phyloP scores from a whole-genome alignment of 2,888 invertebrate species.

The Epinotia bilunana region DNA sequence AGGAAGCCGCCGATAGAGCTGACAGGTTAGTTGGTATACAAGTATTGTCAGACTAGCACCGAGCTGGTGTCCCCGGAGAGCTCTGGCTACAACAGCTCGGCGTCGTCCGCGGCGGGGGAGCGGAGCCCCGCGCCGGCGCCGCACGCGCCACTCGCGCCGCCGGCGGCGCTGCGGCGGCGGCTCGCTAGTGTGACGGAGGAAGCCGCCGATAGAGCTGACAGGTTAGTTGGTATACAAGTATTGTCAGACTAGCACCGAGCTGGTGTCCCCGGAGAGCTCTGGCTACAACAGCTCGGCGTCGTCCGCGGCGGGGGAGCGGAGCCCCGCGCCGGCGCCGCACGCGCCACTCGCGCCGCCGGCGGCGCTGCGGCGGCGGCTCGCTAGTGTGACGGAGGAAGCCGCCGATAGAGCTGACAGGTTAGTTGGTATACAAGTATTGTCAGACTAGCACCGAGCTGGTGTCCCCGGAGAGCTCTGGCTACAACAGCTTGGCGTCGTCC shows the following conservation, averaged over 20 bases:
- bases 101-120: slow-evolving; percentile 91
- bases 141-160: slow-evolving; percentile 70
- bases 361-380: slow-evolving; percentile 86
- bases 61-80: slow-evolving; percentile 93
- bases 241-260: slow-evolving; percentile 76
- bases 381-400: slow-evolving; percentile 90
- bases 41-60: slow-evolving; percentile 56
- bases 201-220: slow-evolving; percentile 85
- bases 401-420: slow-evolving; percentile 85
- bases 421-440: slow-evolving; percentile 1
- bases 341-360: slow-evolving; percentile 83
- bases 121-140: slow-evolving; percentile 83
- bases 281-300: slow-evolving; percentile 94
- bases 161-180: slow-evolving; percentile 87
- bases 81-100: slow-evolving; percentile 93
- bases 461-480: slow-evolving; percentile 92
- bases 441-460: slow-evolving; percentile 85
- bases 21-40: slow-evolving; percentile 70
- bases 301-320: slow-evolving; percentile 89
- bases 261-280: slow-evolving; percentile 92
- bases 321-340: slow-evolving; percentile 74
- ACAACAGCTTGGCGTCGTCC: slow-evolving; percentile 93
- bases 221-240: slow-evolving; percentile 57
- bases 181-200: slow-evolving; percentile 91
- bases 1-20: slow-evolving; percentile 87